Percentiles rank a stretch among this genome's conserved stretches.
Evolutionary conservation across 2,797 vertebrate species (phyloP).

Genomic region (Cyclura pinguis): DNA sequence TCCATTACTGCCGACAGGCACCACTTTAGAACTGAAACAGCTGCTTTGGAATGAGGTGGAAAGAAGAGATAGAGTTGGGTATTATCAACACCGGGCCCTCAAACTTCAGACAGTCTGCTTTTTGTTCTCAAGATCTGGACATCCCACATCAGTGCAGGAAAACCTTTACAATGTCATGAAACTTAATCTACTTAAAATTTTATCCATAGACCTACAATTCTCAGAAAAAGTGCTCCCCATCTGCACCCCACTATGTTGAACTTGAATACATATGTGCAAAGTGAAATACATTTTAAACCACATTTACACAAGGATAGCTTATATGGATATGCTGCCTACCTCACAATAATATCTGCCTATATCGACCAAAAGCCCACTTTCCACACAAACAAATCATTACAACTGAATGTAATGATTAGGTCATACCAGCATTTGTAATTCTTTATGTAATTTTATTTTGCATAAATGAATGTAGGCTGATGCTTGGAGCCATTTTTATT

Average conservation of each 20-base stretch:
- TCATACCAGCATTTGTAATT: constrained; percentile 60
- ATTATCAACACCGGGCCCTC: background rate
- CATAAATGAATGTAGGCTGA: constrained; percentile 58
- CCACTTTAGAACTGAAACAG: background rate
- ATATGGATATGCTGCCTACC: constrained; percentile 57
- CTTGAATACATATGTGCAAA: background rate
- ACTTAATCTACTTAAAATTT: background rate
- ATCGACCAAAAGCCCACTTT: constrained; percentile 60
- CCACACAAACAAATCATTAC: constrained; percentile 48
- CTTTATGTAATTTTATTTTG: constrained; percentile 64
- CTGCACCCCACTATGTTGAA: background rate
- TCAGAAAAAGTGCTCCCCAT: background rate
- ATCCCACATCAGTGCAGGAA: background rate
- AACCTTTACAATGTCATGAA: background rate
- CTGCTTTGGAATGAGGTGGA: background rate
- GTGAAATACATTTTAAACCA: constrained; percentile 46
- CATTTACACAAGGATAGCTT: constrained; percentile 29
- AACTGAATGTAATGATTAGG: constrained; percentile 22
- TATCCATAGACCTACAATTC: background rate
- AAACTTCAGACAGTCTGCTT: background rate
- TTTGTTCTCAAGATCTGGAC: no score
- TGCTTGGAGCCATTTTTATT: constrained; percentile 63
- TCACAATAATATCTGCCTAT: constrained; percentile 48
- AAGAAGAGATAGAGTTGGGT: background rate
- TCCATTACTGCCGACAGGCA: background rate